Conservation (phyloP, 2,797 vertebrate species). For the Sarcophilus harrisii region DNA sequence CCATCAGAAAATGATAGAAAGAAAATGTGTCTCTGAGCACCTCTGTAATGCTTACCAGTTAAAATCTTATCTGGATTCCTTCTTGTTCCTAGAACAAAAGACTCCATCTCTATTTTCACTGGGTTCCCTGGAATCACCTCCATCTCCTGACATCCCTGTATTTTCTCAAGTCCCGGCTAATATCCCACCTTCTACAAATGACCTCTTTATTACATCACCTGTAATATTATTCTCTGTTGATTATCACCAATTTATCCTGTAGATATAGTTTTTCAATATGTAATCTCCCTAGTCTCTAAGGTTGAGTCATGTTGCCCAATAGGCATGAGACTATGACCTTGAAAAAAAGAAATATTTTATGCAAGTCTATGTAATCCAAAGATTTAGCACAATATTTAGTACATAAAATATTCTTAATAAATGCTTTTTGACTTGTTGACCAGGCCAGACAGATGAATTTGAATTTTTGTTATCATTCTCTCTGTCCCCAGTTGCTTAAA, state of each 20-base stretch:
- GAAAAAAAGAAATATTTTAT: background rate
- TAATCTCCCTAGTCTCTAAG: background rate
- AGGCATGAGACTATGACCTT: background rate
- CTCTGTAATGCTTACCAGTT: background rate
- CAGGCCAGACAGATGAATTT: background rate
- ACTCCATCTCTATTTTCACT: background rate
- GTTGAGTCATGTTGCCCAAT: background rate
- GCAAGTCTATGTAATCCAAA: background rate
- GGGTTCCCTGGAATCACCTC: background rate
- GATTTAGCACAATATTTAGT: background rate
- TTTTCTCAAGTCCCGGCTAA: background rate
- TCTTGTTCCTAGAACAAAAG: background rate
- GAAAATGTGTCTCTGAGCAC: background rate
- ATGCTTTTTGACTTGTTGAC: background rate
- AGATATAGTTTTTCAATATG: background rate
- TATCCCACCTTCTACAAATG: background rate
- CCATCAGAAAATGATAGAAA: background rate
- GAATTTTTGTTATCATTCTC: background rate
- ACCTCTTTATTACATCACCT: background rate
- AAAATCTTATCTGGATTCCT: background rate
- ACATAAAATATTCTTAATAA: background rate
- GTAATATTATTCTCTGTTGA: background rate
- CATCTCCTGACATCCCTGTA: background rate
- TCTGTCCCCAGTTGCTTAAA: background rate
- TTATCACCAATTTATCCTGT: background rate